A percentile compares a stretch with the other conserved stretches of the same genome.
phyloP scores from a whole-genome alignment of 2,113 vertebrate genomes.

The Emydocephalus ijimae region DNA sequence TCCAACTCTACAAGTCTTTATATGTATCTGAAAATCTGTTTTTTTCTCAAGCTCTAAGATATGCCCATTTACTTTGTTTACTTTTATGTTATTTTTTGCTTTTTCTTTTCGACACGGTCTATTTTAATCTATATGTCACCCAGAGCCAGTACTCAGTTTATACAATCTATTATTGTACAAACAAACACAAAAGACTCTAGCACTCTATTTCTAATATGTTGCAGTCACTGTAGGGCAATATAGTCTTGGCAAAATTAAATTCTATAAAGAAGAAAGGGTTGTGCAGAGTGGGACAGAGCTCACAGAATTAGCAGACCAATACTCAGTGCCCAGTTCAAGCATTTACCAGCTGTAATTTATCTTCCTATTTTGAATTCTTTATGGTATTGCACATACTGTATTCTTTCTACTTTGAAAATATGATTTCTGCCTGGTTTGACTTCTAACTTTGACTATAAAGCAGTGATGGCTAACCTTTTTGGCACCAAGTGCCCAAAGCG shows the following conservation, averaged over 20 bases:
- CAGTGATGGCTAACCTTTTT: too few relatives aligned
- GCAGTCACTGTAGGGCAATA: background rate
- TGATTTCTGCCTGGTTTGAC: background rate
- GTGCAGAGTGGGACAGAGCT: background rate
- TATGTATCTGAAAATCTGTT: too few relatives aligned
- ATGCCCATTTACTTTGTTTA: too few relatives aligned
- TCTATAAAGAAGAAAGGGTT: background rate
- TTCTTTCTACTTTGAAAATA: background rate
- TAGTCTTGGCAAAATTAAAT: background rate
- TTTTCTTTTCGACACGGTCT: background rate
- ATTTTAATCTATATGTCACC: background rate
- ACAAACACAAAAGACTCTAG: background rate
- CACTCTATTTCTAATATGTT: background rate
- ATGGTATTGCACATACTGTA: background rate
- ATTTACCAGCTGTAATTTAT: background rate
- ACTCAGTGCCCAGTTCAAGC: background rate
- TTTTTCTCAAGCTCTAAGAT: too few relatives aligned
- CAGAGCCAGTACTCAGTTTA: background rate
- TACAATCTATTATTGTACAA: background rate
- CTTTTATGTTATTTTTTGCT: background rate
- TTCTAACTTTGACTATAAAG: background rate
- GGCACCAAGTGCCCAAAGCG: too few relatives aligned
- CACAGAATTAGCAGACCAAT: background rate
- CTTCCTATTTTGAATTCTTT: background rate
- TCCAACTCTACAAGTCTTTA: too few relatives aligned